Evolutionary conservation across 2,797 vertebrate genomes (phyloP).

Genomic region (Perodicticus potto): DNA sequence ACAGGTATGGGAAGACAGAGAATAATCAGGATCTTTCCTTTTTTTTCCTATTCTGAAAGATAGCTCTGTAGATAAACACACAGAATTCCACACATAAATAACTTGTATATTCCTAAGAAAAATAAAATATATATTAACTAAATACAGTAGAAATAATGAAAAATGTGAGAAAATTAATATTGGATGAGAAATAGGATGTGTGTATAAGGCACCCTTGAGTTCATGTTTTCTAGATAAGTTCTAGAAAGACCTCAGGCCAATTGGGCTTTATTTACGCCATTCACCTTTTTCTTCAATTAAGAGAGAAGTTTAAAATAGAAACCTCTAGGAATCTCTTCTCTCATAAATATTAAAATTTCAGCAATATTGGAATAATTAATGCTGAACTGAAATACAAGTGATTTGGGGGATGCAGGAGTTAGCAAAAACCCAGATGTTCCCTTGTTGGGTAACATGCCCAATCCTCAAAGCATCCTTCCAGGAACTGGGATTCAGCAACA

Average conservation of each 20-base stretch:
- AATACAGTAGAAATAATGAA: constrained; percentile 10
- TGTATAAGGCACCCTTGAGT: constrained; percentile 9
- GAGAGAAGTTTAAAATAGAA: constrained; percentile 57
- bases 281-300: constrained; percentile 67
- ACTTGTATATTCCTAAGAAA: constrained; percentile 31
- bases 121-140: constrained; percentile 33
- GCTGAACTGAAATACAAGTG: constrained; percentile 21
- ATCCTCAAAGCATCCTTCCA: neutral
- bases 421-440: constrained; percentile 20
- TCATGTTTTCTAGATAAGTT: constrained; percentile 36
- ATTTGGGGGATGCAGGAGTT: neutral
- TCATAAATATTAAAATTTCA: constrained; percentile 71
- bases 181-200: constrained; percentile 1
- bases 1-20: neutral
- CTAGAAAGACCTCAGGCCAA: constrained; percentile 58
- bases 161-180: constrained; percentile 44
- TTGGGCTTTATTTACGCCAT: constrained; percentile 38
- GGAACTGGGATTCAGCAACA: neutral
- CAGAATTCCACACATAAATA: neutral
- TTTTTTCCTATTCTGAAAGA: constrained; percentile 1
- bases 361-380: constrained; percentile 54
- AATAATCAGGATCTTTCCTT: neutral
- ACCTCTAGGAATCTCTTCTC: constrained; percentile 33
- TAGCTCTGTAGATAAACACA: neutral
- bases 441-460: neutral